Percentiles rank a stretch among this genome's conserved stretches.
phyloP scores from a whole-genome alignment of 2,888 invertebrate genomes.

The Acanthosoma haemorrhoidale region DNA sequence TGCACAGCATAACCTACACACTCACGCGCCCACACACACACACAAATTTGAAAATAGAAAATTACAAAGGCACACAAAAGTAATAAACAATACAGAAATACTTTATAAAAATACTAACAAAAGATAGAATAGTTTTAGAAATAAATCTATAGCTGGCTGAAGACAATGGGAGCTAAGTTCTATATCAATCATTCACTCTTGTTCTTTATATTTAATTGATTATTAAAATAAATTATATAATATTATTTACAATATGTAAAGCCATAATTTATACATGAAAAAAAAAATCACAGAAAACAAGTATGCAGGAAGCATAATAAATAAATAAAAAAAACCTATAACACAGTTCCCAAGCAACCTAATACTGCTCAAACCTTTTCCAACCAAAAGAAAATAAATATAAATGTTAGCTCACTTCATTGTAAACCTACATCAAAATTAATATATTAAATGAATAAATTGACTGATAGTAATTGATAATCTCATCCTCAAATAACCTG shows the following conservation, averaged over 20 bases:
- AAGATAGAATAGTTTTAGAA: neutral
- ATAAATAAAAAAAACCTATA: neutral
- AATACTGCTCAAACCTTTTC: neutral
- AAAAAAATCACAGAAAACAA: neutral
- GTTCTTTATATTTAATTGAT: neutral
- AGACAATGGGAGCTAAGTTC: neutral
- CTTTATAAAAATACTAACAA: too few relatives aligned
- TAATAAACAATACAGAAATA: neutral
- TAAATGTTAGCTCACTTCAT: neutral
- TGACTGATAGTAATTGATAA: too few relatives aligned
- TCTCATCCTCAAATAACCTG: too few relatives aligned
- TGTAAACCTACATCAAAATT: neutral
- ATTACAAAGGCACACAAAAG: neutral
- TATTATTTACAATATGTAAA: neutral
- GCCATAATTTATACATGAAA: neutral
- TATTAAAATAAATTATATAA: conserved; percentile 2
- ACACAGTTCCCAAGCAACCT: neutral
- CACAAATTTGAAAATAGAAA: neutral
- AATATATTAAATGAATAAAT: neutral
- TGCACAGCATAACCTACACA: neutral
- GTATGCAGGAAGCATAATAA: neutral
- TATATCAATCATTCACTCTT: neutral
- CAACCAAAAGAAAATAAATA: neutral
- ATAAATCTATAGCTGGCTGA: neutral
- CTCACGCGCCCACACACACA: too few relatives aligned